Conservation (phyloP, 2,113 vertebrate genomes). For the Notechis scutatus region DNA sequence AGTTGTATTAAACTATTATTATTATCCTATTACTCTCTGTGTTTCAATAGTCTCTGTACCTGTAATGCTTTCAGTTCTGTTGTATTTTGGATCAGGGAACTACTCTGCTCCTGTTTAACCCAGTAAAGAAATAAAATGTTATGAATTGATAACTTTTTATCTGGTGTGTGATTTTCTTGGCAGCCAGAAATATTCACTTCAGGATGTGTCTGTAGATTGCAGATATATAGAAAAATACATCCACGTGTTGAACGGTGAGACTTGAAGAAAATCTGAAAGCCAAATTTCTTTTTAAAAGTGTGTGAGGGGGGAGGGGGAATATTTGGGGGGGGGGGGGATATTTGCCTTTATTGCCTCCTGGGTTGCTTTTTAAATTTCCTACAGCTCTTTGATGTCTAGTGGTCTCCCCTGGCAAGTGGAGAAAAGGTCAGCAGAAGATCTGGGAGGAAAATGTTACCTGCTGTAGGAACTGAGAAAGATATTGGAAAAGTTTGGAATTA, state of each 20-base stretch:
- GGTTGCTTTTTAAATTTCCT: not conserved
- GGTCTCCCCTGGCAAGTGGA: not conserved
- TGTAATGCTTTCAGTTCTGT: conserved; percentile 78
- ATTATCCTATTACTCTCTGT: conserved; percentile 77
- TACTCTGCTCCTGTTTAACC: conserved; percentile 73
- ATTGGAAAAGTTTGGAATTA: not conserved
- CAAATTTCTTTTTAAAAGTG: not conserved
- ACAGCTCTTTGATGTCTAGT: not conserved
- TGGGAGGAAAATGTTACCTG: not conserved
- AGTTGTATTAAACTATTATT: conserved; percentile 73
- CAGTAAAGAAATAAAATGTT: conserved; percentile 79
- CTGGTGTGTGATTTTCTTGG: conserved; percentile 15
- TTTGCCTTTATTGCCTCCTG: not conserved
- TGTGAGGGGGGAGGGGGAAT: not conserved
- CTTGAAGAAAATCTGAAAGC: not conserved
- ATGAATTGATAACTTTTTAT: conserved; percentile 66
- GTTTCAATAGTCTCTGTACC: conserved; percentile 79
- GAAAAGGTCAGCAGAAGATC: not conserved
- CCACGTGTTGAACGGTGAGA: not conserved
- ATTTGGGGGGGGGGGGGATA: not conserved
- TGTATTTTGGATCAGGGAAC: conserved; percentile 72
- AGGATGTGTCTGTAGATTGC: not conserved
- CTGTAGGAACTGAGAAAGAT: not conserved
- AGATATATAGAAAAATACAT: not conserved
- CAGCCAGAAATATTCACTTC: not conserved